Evolutionary conservation across 2,797 vertebrate genomes (phyloP).

Genomic region (Gymnodraco acuticeps): DNA sequence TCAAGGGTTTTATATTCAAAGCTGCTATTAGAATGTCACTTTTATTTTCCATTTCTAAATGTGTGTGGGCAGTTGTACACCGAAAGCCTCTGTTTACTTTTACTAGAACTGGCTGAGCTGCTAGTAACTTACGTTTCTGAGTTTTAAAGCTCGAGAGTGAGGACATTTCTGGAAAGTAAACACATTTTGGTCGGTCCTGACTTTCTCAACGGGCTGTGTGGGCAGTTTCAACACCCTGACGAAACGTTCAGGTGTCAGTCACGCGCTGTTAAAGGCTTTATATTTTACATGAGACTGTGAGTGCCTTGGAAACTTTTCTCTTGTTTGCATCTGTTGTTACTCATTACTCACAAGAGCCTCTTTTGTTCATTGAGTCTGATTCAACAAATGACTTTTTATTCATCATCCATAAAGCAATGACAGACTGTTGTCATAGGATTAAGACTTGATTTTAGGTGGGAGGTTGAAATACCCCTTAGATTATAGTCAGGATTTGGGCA

Average conservation of each 20-base stretch:
- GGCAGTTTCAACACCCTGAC: conserved; percentile 20
- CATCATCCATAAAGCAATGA: not conserved
- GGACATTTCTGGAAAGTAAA: conserved; percentile 49
- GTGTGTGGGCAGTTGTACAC: conserved; percentile 29
- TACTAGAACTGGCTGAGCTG: conserved; percentile 43
- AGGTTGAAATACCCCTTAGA: not conserved
- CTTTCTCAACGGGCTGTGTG: conserved; percentile 29
- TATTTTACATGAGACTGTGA: conserved; percentile 28
- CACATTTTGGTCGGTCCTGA: conserved; percentile 23
- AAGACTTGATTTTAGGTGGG: not conserved
- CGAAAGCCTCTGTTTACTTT: conserved; percentile 53
- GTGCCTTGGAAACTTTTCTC: conserved; percentile 42
- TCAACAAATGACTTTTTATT: conserved; percentile 14
- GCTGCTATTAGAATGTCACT: conserved; percentile 34
- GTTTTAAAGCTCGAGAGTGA: conserved; percentile 28
- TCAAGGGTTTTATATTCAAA: conserved; percentile 23
- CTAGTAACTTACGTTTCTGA: not conserved
- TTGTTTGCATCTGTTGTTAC: conserved; percentile 45
- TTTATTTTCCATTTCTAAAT: conserved; percentile 37
- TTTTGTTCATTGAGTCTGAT: conserved; percentile 25
- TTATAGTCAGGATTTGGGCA: not conserved
- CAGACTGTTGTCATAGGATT: not conserved
- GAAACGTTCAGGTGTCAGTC: conserved; percentile 35
- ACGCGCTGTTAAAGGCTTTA: conserved; percentile 37
- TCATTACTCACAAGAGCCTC: conserved; percentile 8